Evolutionary conservation across 2,113 vertebrate genomes (phyloP), one percentile per base, ranked within the genome.

Genomic region (Stegastes partitus): DNA sequence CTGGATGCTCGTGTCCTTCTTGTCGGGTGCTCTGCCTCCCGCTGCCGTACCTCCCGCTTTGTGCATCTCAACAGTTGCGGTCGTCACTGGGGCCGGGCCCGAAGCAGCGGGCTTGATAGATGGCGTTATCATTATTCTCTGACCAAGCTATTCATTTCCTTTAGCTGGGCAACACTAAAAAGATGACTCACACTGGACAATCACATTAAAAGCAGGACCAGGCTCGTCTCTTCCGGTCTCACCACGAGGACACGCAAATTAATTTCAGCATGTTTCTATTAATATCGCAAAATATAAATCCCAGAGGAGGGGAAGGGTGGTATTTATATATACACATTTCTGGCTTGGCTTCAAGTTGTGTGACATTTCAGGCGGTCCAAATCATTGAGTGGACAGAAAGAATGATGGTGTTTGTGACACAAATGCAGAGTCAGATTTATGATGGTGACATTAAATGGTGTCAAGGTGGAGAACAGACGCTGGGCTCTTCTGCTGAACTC

Each of bases 151-250:
- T 91, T 87, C 11, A 71, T 90, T 84, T 86, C 71, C 64, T 86
- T 74, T 66, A 76, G 84, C 61, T 18, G 55, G 34, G 73, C 47
- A 62, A 72, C 77, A 64, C 53, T 81, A 56, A 77, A 84, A 79
- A 68, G 77, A 91, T 80, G 84, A 89, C 65, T 81, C 85, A 81
- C 54, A 9, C 37, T 21, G 84, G 83, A 87, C 79, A 74, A 81
- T 86, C 44, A 26, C 79, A 73, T 87, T 87, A 82, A 85, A 83
- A 85, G 59, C 81, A 51, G 61, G 62, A 56, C 62, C 58, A 34
- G 57, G 61, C 72, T 63, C 23, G 18, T 15, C 64, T 73, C 61
- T 68, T 45, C 68, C 3, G 11, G 42, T 77, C 67, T 44, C 68
- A 23, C 68, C 49, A 23, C 76, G 34, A 45, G 57, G 53, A 37